phyloP scores from a whole-genome alignment of 2,113 vertebrate species.

The Paramormyrops kingsleyae region DNA sequence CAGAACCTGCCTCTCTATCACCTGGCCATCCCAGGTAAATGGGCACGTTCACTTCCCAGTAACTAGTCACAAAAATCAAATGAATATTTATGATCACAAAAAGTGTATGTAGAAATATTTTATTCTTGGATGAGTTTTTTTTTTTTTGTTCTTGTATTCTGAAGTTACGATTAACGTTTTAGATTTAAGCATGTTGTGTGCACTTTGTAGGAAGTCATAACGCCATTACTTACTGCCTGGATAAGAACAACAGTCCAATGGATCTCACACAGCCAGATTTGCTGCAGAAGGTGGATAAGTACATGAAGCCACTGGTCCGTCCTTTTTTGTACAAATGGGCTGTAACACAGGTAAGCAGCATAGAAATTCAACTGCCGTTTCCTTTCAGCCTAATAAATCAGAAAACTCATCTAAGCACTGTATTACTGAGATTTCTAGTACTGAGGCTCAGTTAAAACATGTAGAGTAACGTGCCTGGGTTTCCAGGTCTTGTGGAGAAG shows the following conservation, averaged over 20 bases:
- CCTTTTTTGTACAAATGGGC: constrained; percentile 71
- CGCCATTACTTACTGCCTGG: constrained; percentile 67
- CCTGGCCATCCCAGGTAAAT: constrained; percentile 80
- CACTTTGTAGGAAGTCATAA: constrained; percentile 62
- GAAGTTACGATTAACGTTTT: not conserved
- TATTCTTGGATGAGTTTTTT: not conserved
- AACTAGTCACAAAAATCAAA: not conserved
- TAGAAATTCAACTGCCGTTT: not conserved
- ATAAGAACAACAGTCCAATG: constrained; percentile 58
- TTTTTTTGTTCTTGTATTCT: not conserved
- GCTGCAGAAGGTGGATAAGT: constrained; percentile 64
- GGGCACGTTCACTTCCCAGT: not conserved
- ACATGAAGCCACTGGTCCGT: constrained; percentile 64
- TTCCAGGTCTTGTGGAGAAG: not conserved
- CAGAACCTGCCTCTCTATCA: constrained; percentile 74
- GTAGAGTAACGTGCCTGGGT: not conserved
- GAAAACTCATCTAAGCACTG: not conserved
- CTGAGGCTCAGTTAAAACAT: not conserved
- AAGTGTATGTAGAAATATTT: not conserved
- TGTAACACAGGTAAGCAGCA: constrained; percentile 55
- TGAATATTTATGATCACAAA: not conserved
- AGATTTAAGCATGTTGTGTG: not conserved
- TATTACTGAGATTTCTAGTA: not conserved
- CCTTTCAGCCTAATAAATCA: not conserved
- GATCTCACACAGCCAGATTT: constrained; percentile 64